Base-by-base conservation (phyloP, 2,797 vertebrate genomes). In the Coilia nasus region DNA sequence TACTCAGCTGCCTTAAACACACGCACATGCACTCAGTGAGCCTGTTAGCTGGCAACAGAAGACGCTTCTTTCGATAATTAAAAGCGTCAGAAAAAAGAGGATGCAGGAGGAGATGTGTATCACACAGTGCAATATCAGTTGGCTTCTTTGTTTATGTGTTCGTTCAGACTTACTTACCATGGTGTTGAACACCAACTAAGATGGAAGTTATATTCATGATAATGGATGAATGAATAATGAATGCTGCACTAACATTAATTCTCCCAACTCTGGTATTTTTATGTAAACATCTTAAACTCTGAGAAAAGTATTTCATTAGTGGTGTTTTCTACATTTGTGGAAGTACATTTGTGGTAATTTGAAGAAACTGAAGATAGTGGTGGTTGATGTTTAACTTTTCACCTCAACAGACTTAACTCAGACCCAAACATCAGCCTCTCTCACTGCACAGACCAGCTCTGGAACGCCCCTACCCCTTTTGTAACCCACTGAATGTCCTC, bases 401-500 rank as follows among this genome's bases (percentile, higher is more conserved):
- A 78, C 31, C 35, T 78, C 17, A 14, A 21, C 15, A 67, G 60
- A 67, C 62, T 67, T n/a, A 25, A 28, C 46, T 67, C 50, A 59
- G 41, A 84, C 31, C 50, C 11, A 10, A 28, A 83, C 57, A 23
- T 21, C 41, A 35, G 83, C 23, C 82, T 81, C 87, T 81, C 64
- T 60, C 71, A 75, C 78, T 87, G 19, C 62, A 78, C 1, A 85
- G 28, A 28, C n/a, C 41, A 9, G 7, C 21, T 85, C 67, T 50
- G 41, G 28, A 60, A 86, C 60, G 86, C 81, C 84, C 28, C 75
- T 71, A 84, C 82, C 47, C 67, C 85, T 46, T 86, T 28, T 87
- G 81, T 91, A 90, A 86, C 92, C 83, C 93, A 96, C 95, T 97
- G 96, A 96, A 19, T 2, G 31, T 94, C 93, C 94, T 95, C 93